These are phyloP conservation scores for Drosophila ochracea DNA, from an alignment of 2,888 invertebrate species.

Conservation along the genomic window DNA sequence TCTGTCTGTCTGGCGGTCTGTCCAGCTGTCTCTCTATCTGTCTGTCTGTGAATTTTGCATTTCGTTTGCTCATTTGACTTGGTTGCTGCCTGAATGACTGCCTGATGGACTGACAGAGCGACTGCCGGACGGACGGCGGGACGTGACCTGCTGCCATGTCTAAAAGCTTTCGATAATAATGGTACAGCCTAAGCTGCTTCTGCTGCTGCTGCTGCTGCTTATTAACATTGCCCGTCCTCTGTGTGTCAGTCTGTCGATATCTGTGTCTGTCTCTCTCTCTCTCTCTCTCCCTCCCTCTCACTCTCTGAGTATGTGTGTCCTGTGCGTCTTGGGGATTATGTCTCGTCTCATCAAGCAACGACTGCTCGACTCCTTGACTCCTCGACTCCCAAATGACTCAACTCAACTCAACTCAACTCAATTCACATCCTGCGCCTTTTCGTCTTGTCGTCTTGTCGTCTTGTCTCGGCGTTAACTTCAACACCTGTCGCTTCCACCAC, in stretches of 20 bases:
- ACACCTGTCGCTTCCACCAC: conserved; percentile 50
- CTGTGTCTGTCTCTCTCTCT: conserved; percentile 5
- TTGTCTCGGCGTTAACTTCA: conserved; percentile 51
- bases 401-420: not conserved
- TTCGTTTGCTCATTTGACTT: conserved; percentile 75
- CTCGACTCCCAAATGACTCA: not conserved
- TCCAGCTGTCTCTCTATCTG: conserved; percentile 16
- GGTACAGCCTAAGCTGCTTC: conserved; percentile 25
- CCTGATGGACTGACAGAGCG: conserved; percentile 28
- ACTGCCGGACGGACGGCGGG: conserved; percentile 32
- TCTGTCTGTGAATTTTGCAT: conserved; percentile 68
- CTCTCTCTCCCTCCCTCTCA: not conserved
- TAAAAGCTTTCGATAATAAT: conserved; percentile 81
- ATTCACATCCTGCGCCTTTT: not conserved
- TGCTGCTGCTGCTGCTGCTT: conserved; percentile 36
- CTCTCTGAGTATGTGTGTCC: conserved; percentile 13
- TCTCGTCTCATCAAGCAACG: conserved; percentile 32
- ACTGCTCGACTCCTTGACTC: conserved; percentile 4
- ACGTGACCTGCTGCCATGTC: conserved; percentile 75
- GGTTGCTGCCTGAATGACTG: conserved; percentile 63
- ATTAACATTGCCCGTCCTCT: conserved; percentile 44
- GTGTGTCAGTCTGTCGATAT: not conserved
- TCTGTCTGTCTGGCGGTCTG: not conserved
- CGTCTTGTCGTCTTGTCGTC: conserved; percentile 8
- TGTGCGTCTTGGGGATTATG: conserved; percentile 62